Base-by-base conservation (phyloP, 2,888 invertebrate species). In the Herminia tarsipennalis region DNA sequence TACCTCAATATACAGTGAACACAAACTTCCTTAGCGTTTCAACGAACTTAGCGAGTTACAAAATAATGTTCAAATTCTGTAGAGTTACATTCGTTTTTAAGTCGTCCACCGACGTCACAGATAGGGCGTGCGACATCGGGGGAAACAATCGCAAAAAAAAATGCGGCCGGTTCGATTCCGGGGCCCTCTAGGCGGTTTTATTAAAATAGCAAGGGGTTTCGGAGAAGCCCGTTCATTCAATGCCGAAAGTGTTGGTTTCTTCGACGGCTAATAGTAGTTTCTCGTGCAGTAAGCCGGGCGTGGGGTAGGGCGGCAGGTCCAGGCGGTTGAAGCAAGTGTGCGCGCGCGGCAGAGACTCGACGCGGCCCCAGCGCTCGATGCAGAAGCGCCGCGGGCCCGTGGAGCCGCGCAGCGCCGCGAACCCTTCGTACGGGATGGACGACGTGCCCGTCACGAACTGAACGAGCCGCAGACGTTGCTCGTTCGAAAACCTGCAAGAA, bases 381-480 rank as follows among this genome's bases (percentile, higher is more conserved):
- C 98, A 98, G 92, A 98, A 99, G 69, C 98, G 96, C 9, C 98
- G 93, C 24, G 98, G 98, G 1, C 99, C 99, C 29, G 98, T 98
- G 4, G 98, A 98, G 41, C 99, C 99, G 27, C 99, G 93, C 43
- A 99, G 89, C 1, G 98, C 98, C 0, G 98, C 93, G 90, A 99
- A 99, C 1, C 99, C 99, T 83, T 99, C 99, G 84, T 98, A 99
- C 0, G 99, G 99, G 72, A 99, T 97, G 70, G 98, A 98, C 0
- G 98, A 98, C 0, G 99, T 99, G 28, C 99, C 99, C 5, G 99
- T 99, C 51, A 99, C 99, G 90, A 99, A 99, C 88, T 98, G 98
- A 21, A 99, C 93, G 46, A 99, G 92, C 28, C 98, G 94, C 12
- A 99, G 92, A 8, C 99, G 94, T 74, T 98, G 97, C 82, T 99